Evolutionary conservation across 1,140 invertebrate species (phyloP), one percentile per base, ranked within the genome.

Genomic region (Laodelphax striatellus): DNA sequence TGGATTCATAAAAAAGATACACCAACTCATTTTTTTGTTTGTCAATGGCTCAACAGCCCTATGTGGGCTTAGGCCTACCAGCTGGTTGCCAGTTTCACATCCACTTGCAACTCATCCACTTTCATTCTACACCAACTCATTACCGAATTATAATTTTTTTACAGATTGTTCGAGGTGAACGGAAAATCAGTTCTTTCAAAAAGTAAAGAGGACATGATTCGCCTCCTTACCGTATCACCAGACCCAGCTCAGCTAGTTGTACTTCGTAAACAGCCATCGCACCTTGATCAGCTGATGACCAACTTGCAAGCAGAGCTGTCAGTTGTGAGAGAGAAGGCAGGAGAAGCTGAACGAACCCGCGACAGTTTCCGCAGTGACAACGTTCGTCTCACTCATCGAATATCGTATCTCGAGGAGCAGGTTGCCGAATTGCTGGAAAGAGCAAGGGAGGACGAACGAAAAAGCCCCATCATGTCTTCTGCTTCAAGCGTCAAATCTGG

Each of bases 331-430:
- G 74, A 77, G 44, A 74, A 79, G 16, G 83, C 83, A 1, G 79
- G 85, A 13, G 80, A 83, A 43, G 78, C 82, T 0, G 76, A 83
- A 64, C 73, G 79, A 16, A 79, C 79, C 2, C 79, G 81, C 68
- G 82, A 85, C 61, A 75, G 76, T 14, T 68, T 67, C 34, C 79
- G 85, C 67, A 80, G 83, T 22, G 90, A 93, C 72, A 92, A 92
- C 71, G 81, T 90, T 16, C 77, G 89, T 50, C 76, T 93, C 46
- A 90, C 88, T 8, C 91, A 93, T 71, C 79, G 91, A 55, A 92
- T 93, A 52, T 87, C 87, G 2, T 93, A 93, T 71, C 77, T 94
- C 43, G 90, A 94, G 70, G 90, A 94, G 65, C 90, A 92, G 71
- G 89, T 92, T 52, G 75, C 79, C 0, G 85, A 88, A 66, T 73